Evolutionary conservation across 1,140 invertebrate species (phyloP).

Genomic region (Cydia fagiglandana): DNA sequence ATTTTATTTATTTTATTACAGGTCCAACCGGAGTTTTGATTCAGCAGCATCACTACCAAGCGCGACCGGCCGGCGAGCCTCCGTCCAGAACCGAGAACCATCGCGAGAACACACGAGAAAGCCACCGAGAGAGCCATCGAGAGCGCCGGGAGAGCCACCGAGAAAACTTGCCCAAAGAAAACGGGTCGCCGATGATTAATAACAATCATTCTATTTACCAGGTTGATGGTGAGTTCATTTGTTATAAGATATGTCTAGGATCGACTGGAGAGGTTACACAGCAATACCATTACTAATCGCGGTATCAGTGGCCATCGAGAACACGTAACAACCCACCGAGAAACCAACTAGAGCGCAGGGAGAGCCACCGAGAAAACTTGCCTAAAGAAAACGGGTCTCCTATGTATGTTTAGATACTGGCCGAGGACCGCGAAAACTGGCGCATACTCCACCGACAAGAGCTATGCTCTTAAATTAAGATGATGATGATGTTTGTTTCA

Average conservation of each 20-base stretch:
- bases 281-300: too few relatives aligned
- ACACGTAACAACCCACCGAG: neutral
- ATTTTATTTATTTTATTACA: conserved; percentile 48
- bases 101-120: conserved; percentile 19
- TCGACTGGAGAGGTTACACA: too few relatives aligned
- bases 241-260: neutral
- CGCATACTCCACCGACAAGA: too few relatives aligned
- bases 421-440: too few relatives aligned
- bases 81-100: conserved; percentile 47
- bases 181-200: conserved; percentile 48
- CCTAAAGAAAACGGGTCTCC: conserved; percentile 57
- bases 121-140: neutral
- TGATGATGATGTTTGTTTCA: too few relatives aligned
- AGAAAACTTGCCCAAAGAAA: conserved; percentile 55
- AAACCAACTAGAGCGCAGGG: neutral
- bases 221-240: conserved; percentile 61
- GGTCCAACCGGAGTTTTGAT: conserved; percentile 93
- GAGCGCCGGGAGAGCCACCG: conserved; percentile 22
- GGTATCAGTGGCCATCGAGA: too few relatives aligned
- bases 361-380: conserved; percentile 40
- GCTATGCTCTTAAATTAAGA: too few relatives aligned
- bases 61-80: conserved; percentile 81
- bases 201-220: conserved; percentile 68
- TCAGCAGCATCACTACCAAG: conserved; percentile 96
- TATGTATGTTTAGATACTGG: too few relatives aligned